Percentiles rank a stretch among this genome's conserved stretches.
phyloP scores from a whole-genome alignment of 2,888 invertebrate genomes.

The Phania funesta region DNA sequence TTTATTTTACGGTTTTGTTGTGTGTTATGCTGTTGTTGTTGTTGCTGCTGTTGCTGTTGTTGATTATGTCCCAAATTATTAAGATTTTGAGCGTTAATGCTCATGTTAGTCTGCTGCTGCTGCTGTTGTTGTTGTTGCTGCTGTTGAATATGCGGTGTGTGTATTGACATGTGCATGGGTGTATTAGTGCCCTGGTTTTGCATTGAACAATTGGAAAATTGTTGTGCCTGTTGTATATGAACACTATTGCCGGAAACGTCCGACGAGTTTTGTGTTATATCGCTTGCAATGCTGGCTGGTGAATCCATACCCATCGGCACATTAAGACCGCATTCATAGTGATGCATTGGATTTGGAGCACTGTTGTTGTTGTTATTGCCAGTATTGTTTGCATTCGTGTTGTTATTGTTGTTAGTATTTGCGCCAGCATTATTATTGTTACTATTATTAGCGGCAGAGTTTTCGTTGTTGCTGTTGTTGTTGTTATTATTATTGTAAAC shows the following conservation, averaged over 20 bases:
- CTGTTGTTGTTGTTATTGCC: neutral
- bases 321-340: conserved; percentile 90
- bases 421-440: conserved; percentile 23
- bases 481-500: conserved; percentile 62
- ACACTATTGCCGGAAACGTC: conserved; percentile 84
- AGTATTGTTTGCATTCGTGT: neutral
- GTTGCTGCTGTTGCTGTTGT: conserved; percentile 69
- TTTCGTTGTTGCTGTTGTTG: conserved; percentile 66
- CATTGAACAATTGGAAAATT: conserved; percentile 86
- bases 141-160: conserved; percentile 84
- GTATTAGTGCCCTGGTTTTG: conserved; percentile 82
- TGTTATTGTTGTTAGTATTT: conserved; percentile 3
- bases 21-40: conserved; percentile 72
- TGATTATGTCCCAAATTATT: conserved; percentile 74
- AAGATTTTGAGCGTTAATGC: conserved; percentile 77
- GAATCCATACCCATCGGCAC: conserved; percentile 93
- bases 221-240: conserved; percentile 78
- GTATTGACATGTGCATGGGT: conserved; percentile 82
- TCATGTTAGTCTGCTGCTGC: conserved; percentile 72
- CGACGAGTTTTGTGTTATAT: conserved; percentile 88
- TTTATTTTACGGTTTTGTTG: conserved; percentile 74
- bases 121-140: conserved; percentile 73
- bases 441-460: conserved; percentile 5
- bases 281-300: conserved; percentile 92
- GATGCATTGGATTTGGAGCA: conserved; percentile 81